Percentiles rank a stretch among this genome's conserved stretches.
Evolutionary conservation across 2,113 vertebrate genomes (phyloP).

Genomic region (Cyanistes caeruleus): DNA sequence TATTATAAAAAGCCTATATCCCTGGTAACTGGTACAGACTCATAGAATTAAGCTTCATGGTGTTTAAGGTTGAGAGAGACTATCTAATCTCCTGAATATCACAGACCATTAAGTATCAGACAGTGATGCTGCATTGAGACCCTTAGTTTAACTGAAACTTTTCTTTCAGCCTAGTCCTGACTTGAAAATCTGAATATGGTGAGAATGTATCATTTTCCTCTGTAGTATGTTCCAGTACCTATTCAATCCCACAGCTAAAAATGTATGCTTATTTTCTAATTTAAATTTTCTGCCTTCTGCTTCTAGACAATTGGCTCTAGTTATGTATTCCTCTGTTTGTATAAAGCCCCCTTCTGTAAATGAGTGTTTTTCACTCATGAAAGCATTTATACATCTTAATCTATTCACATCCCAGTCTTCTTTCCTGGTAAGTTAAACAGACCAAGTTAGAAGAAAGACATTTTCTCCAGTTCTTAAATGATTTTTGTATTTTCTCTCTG

Average conservation of each 20-base stretch:
- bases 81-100: background rate
- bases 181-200: background rate
- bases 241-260: background rate
- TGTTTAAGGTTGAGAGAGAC: background rate
- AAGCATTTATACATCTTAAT: background rate
- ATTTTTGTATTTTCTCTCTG: background rate
- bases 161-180: background rate
- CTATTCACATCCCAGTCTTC: background rate
- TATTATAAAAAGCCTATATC: background rate
- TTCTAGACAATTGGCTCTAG: background rate
- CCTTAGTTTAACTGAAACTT: background rate
- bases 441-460: background rate
- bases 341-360: background rate
- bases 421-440: background rate
- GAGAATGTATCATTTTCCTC: background rate
- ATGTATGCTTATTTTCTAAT: background rate
- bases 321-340: background rate
- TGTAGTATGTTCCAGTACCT: background rate
- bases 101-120: background rate
- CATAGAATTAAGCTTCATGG: background rate
- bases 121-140: background rate
- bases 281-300: background rate
- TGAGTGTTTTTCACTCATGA: background rate
- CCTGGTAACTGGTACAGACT: background rate
- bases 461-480: background rate